These are phyloP conservation scores for Lithophane ornitopus DNA, from an alignment of 2,888 invertebrate genomes.

Conservation along the genomic window DNA sequence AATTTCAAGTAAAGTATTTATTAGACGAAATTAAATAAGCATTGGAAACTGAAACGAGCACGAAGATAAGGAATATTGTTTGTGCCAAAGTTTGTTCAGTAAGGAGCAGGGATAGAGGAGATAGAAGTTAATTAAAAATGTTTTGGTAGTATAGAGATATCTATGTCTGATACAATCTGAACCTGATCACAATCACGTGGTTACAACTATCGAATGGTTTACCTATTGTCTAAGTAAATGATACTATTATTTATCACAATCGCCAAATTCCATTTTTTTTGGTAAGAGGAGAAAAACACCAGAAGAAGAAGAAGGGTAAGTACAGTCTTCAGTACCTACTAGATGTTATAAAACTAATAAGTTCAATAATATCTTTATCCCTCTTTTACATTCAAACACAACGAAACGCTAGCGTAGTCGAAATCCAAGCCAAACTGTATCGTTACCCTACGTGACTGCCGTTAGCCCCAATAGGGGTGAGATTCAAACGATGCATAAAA, in stretches of 20 bases:
- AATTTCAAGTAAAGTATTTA: conserved; percentile 50
- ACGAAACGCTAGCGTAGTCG: background rate
- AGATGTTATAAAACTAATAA: background rate
- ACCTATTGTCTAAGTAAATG: background rate
- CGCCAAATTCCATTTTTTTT: too few relatives aligned
- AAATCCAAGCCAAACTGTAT: background rate
- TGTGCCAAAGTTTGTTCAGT: conserved; percentile 6
- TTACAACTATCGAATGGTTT: background rate
- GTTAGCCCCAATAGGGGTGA: background rate
- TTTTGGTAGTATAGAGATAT: background rate
- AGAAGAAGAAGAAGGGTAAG: background rate
- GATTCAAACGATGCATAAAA: conserved; percentile 6
- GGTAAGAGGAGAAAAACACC: background rate
- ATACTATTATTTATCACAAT: background rate
- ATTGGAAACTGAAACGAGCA: conserved; percentile 18
- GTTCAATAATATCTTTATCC: background rate
- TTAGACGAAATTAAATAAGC: conserved; percentile 43
- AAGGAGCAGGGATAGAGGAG: background rate
- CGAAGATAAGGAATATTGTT: conserved; percentile 37
- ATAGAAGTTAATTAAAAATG: background rate
- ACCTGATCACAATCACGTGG: background rate
- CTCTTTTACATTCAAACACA: background rate
- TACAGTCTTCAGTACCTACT: background rate
- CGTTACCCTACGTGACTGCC: background rate
- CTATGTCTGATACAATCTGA: background rate